Base-by-base conservation (phyloP, 2,113 vertebrate species). In the Microcebus jonahi region DNA sequence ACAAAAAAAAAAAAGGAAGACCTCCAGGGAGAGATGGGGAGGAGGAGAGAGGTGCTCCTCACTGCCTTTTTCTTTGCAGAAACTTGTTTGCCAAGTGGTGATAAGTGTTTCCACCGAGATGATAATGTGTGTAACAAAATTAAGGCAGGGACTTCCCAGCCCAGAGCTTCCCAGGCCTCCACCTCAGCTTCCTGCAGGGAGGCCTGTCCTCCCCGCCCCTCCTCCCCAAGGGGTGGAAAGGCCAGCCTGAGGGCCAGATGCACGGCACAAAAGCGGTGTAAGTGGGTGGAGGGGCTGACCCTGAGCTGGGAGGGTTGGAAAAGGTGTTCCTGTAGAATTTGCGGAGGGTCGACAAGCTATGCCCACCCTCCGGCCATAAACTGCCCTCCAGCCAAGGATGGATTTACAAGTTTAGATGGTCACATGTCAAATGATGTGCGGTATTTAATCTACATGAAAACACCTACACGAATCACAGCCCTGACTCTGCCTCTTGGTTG, bases 81-180 rank as follows among this genome's bases (percentile, higher is more conserved):
- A 12, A 17, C 34, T 11, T 8, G 13, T 27, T 9, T 83, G 88
- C 95, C 55, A 18, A 27, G 88, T 0, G 17, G 27, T 11, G 31
- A 20, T 18, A 15, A 39, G 20, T 15, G 55, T 34, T 45, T 36
- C 42, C 53, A 50, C 45, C 9, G 6, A 23, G 73, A 67, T 18
- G 13, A 63, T 11, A 12, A 3, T 0, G 1, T 13, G 2, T 13
- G 4, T 3, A 61, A 53, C 55, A 27, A 39, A 11, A 18, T 2
- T 25, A n/a, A 57, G 34, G 23, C 48, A 27, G 34, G 34, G 70
- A 50, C 36, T 81, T 61, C 63, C 87, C 50, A 7, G 45, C 20
- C 42, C 27, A 10, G 42, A 17, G 42, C 55, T 6, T 25, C 68
- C 39, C 2, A 2, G 20, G 67, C 31, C 5, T n/a, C 88, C 21